Percentiles rank a stretch among this genome's conserved stretches.
Conservation (phyloP, 1,140 invertebrate species). For the Nilaparvata lugens region DNA sequence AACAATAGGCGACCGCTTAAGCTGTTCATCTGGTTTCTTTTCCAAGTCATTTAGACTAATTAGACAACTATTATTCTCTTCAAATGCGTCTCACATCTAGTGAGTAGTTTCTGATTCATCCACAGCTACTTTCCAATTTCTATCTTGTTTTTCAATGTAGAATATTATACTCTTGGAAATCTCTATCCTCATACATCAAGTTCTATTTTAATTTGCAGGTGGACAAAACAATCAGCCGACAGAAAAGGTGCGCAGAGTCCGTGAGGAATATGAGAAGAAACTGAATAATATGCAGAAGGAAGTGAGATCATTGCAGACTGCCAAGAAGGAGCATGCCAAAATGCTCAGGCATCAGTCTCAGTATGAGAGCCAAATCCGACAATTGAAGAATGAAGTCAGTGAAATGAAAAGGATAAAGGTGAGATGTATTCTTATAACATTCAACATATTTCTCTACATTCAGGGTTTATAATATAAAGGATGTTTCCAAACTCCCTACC, state of each 20-base stretch:
- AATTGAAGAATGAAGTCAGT: constrained; percentile 66
- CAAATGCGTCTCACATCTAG: no score
- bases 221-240: constrained; percentile 39
- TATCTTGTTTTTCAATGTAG: no score
- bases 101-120: no score
- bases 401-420: constrained; percentile 84
- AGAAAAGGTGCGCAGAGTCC: constrained; percentile 77
- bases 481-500: no score
- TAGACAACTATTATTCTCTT: no score
- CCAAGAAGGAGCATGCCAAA: constrained; percentile 82
- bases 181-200: no score
- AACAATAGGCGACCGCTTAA: no score
- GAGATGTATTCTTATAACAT: constrained; percentile 19
- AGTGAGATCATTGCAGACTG: constrained; percentile 74
- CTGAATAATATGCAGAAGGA: constrained; percentile 77
- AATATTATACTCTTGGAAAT: no score
- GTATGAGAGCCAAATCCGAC: constrained; percentile 70
- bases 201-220: constrained; percentile 5
- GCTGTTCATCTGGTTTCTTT: no score
- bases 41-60: no score
- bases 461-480: no score
- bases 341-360: constrained; percentile 73
- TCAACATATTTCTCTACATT: neutral
- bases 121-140: no score
- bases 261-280: constrained; percentile 85